Evolutionary conservation across 1,140 invertebrate genomes (phyloP).

Genomic region (Drosophila oshimai): DNA sequence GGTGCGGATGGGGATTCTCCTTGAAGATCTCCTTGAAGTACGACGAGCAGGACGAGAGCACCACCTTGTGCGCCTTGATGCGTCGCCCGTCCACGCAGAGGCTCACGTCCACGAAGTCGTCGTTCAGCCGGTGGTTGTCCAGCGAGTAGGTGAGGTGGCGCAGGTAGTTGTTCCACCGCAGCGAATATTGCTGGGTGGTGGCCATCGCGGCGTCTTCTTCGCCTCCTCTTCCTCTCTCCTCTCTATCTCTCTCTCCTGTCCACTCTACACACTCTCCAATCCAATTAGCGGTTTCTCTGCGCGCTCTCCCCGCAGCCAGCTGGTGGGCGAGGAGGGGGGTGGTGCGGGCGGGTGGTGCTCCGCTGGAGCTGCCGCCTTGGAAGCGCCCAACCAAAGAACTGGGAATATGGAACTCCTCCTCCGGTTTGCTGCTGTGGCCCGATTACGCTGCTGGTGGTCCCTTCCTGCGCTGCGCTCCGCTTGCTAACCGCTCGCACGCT

Average conservation of each 20-base stretch:
- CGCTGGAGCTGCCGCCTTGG: not conserved
- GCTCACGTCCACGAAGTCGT: conserved; percentile 93
- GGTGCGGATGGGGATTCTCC: conserved; percentile 93
- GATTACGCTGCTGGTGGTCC: too few species aligned
- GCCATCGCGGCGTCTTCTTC: conserved; percentile 57
- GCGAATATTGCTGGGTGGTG: conserved; percentile 87
- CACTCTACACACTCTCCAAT: conserved; percentile 9
- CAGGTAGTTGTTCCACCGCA: conserved; percentile 91
- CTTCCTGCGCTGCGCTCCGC: not conserved
- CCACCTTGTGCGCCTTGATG: conserved; percentile 92
- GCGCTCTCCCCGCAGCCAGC: conserved; percentile 6
- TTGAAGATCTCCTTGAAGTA: conserved; percentile 93
- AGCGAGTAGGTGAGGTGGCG: conserved; percentile 90
- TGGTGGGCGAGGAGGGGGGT: not conserved
- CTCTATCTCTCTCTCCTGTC: not conserved
- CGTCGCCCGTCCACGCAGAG: conserved; percentile 92
- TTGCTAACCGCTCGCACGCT: not conserved
- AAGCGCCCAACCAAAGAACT: not conserved
- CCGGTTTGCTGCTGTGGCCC: too few species aligned
- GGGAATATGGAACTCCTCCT: not conserved
- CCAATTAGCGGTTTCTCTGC: conserved; percentile 29
- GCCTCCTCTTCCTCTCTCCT: not conserved
- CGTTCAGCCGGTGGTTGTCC: conserved; percentile 89
- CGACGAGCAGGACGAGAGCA: conserved; percentile 91
- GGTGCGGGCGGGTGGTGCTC: not conserved